Evolutionary conservation across 2,888 invertebrate genomes (phyloP), one percentile per base, ranked within the genome.

Genomic region (Noctua comes): DNA sequence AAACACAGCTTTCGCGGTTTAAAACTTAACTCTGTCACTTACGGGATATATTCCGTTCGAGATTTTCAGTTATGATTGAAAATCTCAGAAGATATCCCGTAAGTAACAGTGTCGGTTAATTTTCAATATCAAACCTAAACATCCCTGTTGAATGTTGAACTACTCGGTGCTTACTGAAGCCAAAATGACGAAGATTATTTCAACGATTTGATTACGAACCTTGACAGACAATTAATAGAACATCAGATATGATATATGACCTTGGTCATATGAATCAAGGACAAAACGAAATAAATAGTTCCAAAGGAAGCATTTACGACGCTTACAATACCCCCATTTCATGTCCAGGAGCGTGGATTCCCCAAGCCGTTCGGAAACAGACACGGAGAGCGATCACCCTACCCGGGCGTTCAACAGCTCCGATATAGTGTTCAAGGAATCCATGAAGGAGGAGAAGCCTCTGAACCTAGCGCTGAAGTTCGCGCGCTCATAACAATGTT

Each of bases 391-490:
- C 0, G 93, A 92, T 5, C 90, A 77, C 27, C 85, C 54, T 0
- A 48, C 21, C 1, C 31, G 88, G 0, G 82, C 89, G 4, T 90
- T 91, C 90, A 86, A 87, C 85, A 91, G 77, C 88, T 94, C 95
- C 0, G 95, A 95, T 75, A 82, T 95, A 51, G 91, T 94, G 2
- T 90, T 96, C 54, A 96, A 96, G 77, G 95, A 96, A 0, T 96
- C 96, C 10, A 88, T 96, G 79, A 94, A 94, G 81, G 93, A 95
- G 73, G 96, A 96, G 90, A 96, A 96, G 79, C 95, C 96, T 0
- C 92, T 92, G n/a, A 89, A 88, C n/a, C 91, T 92, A 76, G 96
- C 96, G 4, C 91, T 96, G 48, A 96, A 95, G 89, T 96, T 93
- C 86, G 96, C 96, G 8, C 87, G 95, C 46, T 96, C 96, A 82